Evolutionary conservation across 2,797 vertebrate species (phyloP).

Genomic region (Dallia pectoralis): DNA sequence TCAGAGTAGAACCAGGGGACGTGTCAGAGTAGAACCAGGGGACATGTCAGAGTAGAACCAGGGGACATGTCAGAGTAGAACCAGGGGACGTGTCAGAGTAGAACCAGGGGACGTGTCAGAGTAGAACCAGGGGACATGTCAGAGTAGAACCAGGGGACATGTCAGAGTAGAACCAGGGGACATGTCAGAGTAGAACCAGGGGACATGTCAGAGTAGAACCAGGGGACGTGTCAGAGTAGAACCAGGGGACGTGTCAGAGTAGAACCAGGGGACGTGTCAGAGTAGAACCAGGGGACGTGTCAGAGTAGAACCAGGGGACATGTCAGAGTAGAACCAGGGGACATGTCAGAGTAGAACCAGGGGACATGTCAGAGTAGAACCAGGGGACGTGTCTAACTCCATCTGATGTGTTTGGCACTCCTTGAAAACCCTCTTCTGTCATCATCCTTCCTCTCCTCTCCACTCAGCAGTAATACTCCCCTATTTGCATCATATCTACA

Average conservation of each 20-base stretch:
- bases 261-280: conserved; percentile 66
- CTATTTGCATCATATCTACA: conserved; percentile 1
- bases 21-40: conserved; percentile 67
- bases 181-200: conserved; percentile 50
- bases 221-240: conserved; percentile 60
- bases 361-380: conserved; percentile 58
- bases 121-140: conserved; percentile 68
- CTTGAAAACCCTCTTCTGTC: conserved; percentile 26
- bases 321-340: conserved; percentile 36
- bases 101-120: no score
- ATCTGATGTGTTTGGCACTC: not conserved
- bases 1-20: no score
- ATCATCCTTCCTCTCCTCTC: conserved; percentile 30
- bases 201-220: no score
- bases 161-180: conserved; percentile 69
- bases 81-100: conserved; percentile 62
- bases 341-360: no score
- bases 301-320: conserved; percentile 70
- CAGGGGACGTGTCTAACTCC: no score
- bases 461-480: conserved; percentile 14
- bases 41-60: conserved; percentile 57
- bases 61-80: no score
- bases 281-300: no score
- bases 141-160: no score
- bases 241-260: no score